phyloP scores from a whole-genome alignment of 2,797 vertebrate species.

The Chaetodon trifasciatus region DNA sequence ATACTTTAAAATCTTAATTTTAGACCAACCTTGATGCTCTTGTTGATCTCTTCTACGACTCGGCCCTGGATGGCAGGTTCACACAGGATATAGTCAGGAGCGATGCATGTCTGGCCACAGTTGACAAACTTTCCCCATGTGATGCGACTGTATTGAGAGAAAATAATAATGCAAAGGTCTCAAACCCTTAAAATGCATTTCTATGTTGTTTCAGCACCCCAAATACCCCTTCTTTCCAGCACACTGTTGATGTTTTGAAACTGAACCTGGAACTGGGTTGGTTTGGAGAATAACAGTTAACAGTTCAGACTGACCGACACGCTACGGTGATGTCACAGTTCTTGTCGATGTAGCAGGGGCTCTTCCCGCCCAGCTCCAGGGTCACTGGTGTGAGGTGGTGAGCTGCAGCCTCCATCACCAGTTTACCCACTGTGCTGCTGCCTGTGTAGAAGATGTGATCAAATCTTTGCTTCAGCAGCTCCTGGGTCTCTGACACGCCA shows the following conservation, averaged over 20 bases:
- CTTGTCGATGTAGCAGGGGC: slow-evolving; percentile 93
- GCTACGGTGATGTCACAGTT: slow-evolving; percentile 85
- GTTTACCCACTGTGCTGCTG: slow-evolving; percentile 84
- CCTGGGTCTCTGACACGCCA: slow-evolving; percentile 88
- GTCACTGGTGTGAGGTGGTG: slow-evolving; percentile 92
- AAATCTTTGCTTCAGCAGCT: slow-evolving; percentile 88
- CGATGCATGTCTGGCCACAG: slow-evolving; percentile 95
- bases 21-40: slow-evolving; percentile 82
- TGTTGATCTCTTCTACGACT: slow-evolving; percentile 88
- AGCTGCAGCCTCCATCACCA: slow-evolving; percentile 90
- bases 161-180: not conserved
- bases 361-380: slow-evolving; percentile 94
- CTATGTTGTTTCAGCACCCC: not conserved
- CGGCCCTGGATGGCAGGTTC: slow-evolving; percentile 87
- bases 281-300: not conserved
- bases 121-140: slow-evolving; percentile 94
- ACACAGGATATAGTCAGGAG: slow-evolving; percentile 95
- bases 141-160: slow-evolving; percentile 87
- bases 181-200: not conserved
- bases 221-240: not conserved
- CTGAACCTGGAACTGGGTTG: not conserved
- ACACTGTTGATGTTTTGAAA: not conserved
- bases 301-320: slow-evolving; percentile 58
- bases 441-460: slow-evolving; percentile 94
- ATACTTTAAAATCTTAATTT: not conserved